Evolutionary conservation across 2,797 vertebrate species (phyloP), one percentile per base, ranked within the genome.

Genomic region (Borostomias antarcticus): DNA sequence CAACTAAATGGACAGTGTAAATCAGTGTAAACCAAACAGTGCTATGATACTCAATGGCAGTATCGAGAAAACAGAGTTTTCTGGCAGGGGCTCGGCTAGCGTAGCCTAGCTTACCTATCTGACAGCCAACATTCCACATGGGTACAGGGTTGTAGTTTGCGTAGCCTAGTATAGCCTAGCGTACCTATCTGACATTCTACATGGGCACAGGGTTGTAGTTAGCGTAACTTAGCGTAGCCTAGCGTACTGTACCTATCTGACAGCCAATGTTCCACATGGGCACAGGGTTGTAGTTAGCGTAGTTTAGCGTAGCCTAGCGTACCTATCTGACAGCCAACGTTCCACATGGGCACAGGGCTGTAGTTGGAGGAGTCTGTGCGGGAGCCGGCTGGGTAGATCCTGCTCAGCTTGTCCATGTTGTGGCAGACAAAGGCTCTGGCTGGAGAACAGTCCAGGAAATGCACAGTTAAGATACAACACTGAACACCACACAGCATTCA

Each of bases 301-400:
- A n/a, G n/a, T n/a, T n/a, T n/a, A n/a, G n/a, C n/a, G n/a, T n/a
- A n/a, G n/a, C n/a, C n/a, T n/a, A n/a, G 28, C 11, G 6, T 45
- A 85, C 82, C 85, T 43, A 90, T 86, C 68, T 99, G 98, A 82
- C 95, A 99, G 79, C 98, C 98, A 0, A 89, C 91, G 0, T 96
- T 98, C 98, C 98, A 99, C 93, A 98, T 78, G 23, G 95, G 92
- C n/a, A 96, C 82, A 0, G 98, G 96, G 76, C 82, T 94, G 73
- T 97, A 99, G 91, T 99, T 99, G 67, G 98, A 99, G 1, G 98
- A 99, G 79, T 98, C 95, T 0, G 96, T 98, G 72, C 98, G 94
- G 88, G 94, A 91, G 57, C 97, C 96, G 0, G 92, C 95, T 0
- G 98, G 98, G 82, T 99, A 99, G 85, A 97, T 96, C 66, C 98